phyloP scores from a whole-genome alignment of 2,113 vertebrate genomes.

The Noturus placidus region DNA sequence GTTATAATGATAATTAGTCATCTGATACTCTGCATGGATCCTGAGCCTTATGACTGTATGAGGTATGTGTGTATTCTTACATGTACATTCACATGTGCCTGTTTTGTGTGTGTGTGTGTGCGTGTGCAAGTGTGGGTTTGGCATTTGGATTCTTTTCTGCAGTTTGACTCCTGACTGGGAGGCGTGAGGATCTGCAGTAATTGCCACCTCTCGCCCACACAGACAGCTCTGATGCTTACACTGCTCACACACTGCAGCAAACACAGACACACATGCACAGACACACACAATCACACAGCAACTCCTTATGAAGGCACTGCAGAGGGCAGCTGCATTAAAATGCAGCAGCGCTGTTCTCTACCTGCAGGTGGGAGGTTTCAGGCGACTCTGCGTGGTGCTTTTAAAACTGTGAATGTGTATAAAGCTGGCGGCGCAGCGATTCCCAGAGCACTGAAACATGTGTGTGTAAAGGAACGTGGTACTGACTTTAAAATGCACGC shows the following conservation, averaged over 20 bases:
- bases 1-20: constrained; percentile 6
- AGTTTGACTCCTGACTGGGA: constrained; percentile 37
- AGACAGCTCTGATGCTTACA: constrained; percentile 45
- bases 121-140: background rate
- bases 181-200: constrained; percentile 55
- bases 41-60: background rate
- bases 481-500: background rate
- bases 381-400: background rate
- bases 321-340: constrained; percentile 35
- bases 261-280: constrained; percentile 1
- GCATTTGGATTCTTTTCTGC: constrained; percentile 27
- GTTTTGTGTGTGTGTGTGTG: constrained; percentile 18
- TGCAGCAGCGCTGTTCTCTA: constrained; percentile 6
- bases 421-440: background rate
- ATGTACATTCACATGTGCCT: constrained; percentile 11
- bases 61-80: background rate
- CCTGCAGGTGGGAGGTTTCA: background rate
- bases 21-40: background rate
- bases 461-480: background rate
- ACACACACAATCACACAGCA: constrained; percentile 11
- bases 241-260: constrained; percentile 36
- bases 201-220: constrained; percentile 57
- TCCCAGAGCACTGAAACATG: background rate
- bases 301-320: constrained; percentile 30
- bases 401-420: background rate